A percentile compares a stretch with the other conserved stretches of the same genome.
phyloP scores from a whole-genome alignment of 1,140 invertebrate genomes.

The Anastatus disparis region DNA sequence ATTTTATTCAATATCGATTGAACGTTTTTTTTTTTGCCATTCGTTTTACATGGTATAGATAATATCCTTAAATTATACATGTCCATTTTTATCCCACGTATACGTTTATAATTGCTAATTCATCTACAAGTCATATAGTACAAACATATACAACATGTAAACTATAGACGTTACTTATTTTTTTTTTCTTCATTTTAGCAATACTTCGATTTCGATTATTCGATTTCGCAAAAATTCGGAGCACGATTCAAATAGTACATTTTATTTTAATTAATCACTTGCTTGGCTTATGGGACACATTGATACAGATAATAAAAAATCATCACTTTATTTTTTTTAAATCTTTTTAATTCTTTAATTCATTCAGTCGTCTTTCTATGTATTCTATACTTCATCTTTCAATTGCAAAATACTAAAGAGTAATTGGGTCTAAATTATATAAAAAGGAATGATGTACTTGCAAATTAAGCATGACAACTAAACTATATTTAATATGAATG shows the following conservation, averaged over 20 bases:
- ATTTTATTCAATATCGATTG: constrained; percentile 46
- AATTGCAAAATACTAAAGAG: too few relatives aligned
- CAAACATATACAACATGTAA: constrained; percentile 54
- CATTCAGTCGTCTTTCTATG: constrained; percentile 25
- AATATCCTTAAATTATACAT: constrained; percentile 3
- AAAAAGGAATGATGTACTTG: too few relatives aligned
- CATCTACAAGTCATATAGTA: constrained; percentile 46
- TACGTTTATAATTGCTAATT: constrained; percentile 27
- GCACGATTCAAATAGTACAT: not conserved
- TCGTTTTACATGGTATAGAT: not conserved
- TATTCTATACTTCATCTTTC: not conserved
- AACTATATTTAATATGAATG: too few relatives aligned
- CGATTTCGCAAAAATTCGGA: not conserved
- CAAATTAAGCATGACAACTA: too few relatives aligned
- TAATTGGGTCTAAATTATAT: too few relatives aligned
- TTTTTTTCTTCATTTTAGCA: too few relatives aligned
- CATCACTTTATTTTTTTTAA: constrained; percentile 6
- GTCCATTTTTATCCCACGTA: not conserved
- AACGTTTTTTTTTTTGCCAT: constrained; percentile 34
- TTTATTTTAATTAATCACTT: not conserved
- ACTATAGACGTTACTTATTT: constrained; percentile 37
- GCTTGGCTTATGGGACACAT: not conserved
- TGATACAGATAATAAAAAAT: constrained; percentile 16
- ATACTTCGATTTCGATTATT: constrained; percentile 10
- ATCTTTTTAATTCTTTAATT: constrained; percentile 17